Evolutionary conservation across 2,888 invertebrate species (phyloP).

Genomic region (Smittia sp.): DNA sequence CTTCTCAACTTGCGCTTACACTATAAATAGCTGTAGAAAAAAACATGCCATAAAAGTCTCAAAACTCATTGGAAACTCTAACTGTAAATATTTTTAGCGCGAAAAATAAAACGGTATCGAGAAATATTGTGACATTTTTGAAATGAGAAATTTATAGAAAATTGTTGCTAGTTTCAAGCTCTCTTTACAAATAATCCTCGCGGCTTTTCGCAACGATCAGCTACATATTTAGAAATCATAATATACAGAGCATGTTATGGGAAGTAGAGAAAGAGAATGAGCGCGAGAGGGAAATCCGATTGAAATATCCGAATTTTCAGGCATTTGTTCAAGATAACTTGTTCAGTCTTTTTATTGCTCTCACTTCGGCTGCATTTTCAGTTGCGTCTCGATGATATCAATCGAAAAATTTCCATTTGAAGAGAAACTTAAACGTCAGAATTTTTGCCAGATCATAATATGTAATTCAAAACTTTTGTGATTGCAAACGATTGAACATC

Average conservation of each 20-base stretch:
- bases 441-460: too few species aligned
- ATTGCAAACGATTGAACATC: not conserved
- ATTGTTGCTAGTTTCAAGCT: too few species aligned
- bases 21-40: slow-evolving; percentile 39
- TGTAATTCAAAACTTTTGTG: too few species aligned
- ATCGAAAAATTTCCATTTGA: too few species aligned
- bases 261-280: not conserved
- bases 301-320: not conserved
- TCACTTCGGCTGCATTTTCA: not conserved
- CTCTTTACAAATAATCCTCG: too few species aligned
- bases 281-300: not conserved
- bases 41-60: not conserved
- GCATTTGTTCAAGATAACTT: not conserved
- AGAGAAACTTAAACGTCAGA: too few species aligned
- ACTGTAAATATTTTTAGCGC: slow-evolving; percentile 18
- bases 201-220: too few species aligned
- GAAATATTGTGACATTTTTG: too few species aligned
- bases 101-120: too few species aligned
- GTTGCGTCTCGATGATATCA: not conserved
- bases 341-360: not conserved
- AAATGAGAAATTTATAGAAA: too few species aligned
- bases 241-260: too few species aligned
- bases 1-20: not conserved
- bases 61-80: not conserved
- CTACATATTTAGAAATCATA: too few species aligned